Conservation (phyloP, 2,888 invertebrate genomes). For the Muschampia plurimacula region DNA sequence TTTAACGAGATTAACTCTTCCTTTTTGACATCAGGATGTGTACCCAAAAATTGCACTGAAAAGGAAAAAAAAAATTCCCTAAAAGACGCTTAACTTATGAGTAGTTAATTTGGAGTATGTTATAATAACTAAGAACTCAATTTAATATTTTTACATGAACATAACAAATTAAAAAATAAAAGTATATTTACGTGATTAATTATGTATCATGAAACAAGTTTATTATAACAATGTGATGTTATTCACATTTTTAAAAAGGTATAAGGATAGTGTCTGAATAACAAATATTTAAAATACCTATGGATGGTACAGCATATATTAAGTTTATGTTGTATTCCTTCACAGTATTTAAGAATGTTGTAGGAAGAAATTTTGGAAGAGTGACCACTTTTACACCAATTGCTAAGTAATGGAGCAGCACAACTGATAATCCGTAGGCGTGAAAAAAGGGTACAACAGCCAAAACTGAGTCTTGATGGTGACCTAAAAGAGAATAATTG, state of each 20-base stretch:
- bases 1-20: slow-evolving; percentile 11
- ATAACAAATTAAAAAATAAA: no score
- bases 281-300: slow-evolving; percentile 4
- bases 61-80: not conserved
- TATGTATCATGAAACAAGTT: no score
- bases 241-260: no score
- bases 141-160: no score
- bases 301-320: slow-evolving; percentile 12
- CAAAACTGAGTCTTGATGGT: slow-evolving; percentile 26
- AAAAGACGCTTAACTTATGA: no score
- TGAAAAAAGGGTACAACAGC: slow-evolving; percentile 21
- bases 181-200: no score
- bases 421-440: slow-evolving; percentile 17
- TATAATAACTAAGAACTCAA: no score
- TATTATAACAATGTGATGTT: no score
- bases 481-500: slow-evolving; percentile 8
- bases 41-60: slow-evolving; percentile 10
- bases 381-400: slow-evolving; percentile 19
- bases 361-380: slow-evolving; percentile 20
- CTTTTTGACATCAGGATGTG: slow-evolving; percentile 11
- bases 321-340: slow-evolving; percentile 11
- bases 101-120: no score
- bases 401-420: slow-evolving; percentile 7
- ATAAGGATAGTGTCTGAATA: not conserved
- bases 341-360: slow-evolving; percentile 9